These are phyloP conservation scores for Bos javanicus DNA, from an alignment of 2,113 vertebrate genomes.

Conservation along the genomic window DNA sequence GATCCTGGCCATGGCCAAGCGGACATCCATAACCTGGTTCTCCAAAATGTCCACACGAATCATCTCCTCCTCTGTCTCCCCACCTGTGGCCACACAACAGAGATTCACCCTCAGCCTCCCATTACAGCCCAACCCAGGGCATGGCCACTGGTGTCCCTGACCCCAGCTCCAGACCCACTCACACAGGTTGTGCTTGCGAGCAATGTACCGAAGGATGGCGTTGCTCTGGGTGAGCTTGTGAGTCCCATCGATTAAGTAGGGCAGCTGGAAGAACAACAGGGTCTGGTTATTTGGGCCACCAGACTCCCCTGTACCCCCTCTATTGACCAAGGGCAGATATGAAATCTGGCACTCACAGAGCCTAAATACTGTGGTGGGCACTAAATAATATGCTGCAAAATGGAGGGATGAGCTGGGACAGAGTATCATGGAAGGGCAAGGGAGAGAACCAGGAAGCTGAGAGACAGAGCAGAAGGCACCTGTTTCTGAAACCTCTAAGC, in stretches of 20 bases:
- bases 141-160: accelerated
- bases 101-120: accelerated
- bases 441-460: too few species aligned
- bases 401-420: too few species aligned
- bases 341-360: too few species aligned
- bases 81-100: conserved; percentile 76
- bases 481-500: neutral
- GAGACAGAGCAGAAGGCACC: neutral
- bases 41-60: conserved; percentile 83
- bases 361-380: too few species aligned
- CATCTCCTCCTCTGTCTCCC: conserved; percentile 86
- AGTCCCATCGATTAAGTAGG: conserved; percentile 87
- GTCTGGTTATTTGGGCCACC: neutral
- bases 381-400: too few species aligned
- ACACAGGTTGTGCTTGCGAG: conserved; percentile 88
- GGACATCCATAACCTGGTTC: conserved; percentile 86
- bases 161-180: conserved; percentile 56
- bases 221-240: conserved; percentile 87
- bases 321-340: neutral
- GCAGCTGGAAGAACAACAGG: conserved; percentile 77
- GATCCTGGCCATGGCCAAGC: conserved; percentile 73
- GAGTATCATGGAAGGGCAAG: too few species aligned
- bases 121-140: neutral
- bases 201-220: conserved; percentile 89
- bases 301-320: neutral